phyloP scores from a whole-genome alignment of 2,888 invertebrate species.

The Formica aserva region DNA sequence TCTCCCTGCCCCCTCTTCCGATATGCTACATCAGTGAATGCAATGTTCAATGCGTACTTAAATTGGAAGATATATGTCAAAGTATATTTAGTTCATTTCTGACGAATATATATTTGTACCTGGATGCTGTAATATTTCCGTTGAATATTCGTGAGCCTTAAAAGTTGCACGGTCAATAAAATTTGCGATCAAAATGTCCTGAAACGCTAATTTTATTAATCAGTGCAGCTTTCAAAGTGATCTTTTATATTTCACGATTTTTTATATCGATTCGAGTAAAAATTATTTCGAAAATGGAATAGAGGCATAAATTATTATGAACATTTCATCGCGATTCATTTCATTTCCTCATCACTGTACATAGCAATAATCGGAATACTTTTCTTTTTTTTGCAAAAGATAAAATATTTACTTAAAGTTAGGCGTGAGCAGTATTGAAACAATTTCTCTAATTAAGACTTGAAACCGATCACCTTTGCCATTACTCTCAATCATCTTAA shows the following conservation, averaged over 20 bases:
- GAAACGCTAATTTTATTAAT: constrained; percentile 4
- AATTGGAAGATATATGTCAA: constrained; percentile 26
- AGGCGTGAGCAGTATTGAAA: constrained; percentile 41
- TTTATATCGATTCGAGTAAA: constrained; percentile 7
- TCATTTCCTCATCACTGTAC: neutral
- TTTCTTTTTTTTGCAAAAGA: neutral
- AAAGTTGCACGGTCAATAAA: neutral
- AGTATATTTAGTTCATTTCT: constrained; percentile 17
- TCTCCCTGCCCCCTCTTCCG: neutral
- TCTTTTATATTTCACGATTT: neutral
- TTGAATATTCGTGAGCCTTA: neutral
- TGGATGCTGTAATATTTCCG: constrained; percentile 20
- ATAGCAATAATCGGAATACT: constrained; percentile 22
- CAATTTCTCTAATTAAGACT: constrained; percentile 19
- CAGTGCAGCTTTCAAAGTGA: neutral
- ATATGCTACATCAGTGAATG: constrained; percentile 11
- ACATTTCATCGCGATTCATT: constrained; percentile 5
- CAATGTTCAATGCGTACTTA: constrained; percentile 13
- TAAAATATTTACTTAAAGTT: constrained; percentile 40
- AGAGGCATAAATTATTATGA: constrained; percentile 26
- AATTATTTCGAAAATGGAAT: constrained; percentile 25
- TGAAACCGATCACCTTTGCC: neutral
- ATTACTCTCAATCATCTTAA: constrained; percentile 4
- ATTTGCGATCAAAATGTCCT: constrained; percentile 23
- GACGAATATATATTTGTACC: constrained; percentile 36